Evolutionary conservation across 1,140 invertebrate genomes (phyloP), one percentile per base, ranked within the genome.

Genomic region (Drosophila azteca): DNA sequence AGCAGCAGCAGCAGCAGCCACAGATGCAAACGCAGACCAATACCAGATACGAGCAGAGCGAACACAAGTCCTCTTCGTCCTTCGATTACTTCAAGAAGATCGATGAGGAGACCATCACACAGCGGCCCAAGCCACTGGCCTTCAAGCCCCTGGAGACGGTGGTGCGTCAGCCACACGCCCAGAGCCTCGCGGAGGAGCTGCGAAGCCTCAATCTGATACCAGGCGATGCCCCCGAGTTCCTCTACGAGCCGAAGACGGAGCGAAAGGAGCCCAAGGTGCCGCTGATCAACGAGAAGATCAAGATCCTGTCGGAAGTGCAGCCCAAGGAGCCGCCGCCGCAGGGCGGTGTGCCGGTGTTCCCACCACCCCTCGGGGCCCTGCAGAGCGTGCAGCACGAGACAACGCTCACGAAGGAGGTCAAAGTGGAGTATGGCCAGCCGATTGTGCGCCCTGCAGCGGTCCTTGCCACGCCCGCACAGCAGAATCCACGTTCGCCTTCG

Each of bases 161-260:
- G 54, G 77, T 82, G 22, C 81, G 79, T 29, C 54, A 83, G 43
- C 75, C 77, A 22, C 69, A 65, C n/a, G 74, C 74, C 0, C 73
- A 69, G 41, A 80, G 59, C 13, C 66, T 84, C 45, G 76, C 78
- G 26, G 73, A 90, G 62, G 89, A 90, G 45, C 71, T 91, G 13
- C 72, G 90, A 49, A 93, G 94, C 66, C 93, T 95, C 44, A 93
- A 93, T 84, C 73, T 96, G 0, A 93, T 94, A 58, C 95, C 95
- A 0, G 95, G 95, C 85, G 94, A 95, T 24, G 95, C 95, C 8
- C 95, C 95, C n/a, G 94, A 95, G 92, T 95, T 95, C 17, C 94
- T 94, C 41, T 95, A 93, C 69, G 93, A 93, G 29, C 94, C 95
- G 2, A 95, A 94, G 76, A 72, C 90, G 0, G 92, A 93, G 13